phyloP scores from a whole-genome alignment of 92 coral and sea anemone species.

The Phymanthus crucifer region DNA sequence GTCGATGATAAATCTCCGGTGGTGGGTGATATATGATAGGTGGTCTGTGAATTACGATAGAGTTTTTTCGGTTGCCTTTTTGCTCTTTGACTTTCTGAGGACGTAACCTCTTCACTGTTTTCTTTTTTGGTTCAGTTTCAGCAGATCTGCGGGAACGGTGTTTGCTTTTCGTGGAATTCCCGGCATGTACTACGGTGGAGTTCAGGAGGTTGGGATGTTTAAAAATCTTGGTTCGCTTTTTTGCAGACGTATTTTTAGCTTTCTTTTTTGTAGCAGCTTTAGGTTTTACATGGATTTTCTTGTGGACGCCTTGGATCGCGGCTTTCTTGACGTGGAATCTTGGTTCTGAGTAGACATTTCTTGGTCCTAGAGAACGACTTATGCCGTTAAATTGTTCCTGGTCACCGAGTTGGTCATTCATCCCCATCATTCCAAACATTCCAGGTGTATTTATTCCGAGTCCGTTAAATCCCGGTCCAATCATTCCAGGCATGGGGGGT shows the following conservation, averaged over 20 bases:
- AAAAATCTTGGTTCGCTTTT: conserved; percentile 46
- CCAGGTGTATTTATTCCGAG: conserved; percentile 40
- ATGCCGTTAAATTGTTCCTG: conserved; percentile 24
- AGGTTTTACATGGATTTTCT: conserved; percentile 25
- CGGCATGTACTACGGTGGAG: conserved; percentile 16
- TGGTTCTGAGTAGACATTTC: conserved; percentile 38
- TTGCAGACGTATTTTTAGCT: conserved; percentile 13
- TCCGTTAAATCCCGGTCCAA: conserved; percentile 51
- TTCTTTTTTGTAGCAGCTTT: conserved; percentile 22
- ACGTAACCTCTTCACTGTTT: conserved; percentile 29
- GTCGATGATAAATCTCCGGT: conserved; percentile 98
- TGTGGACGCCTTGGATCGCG: conserved; percentile 45
- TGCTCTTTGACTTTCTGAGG: conserved; percentile 72
- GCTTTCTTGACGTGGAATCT: conserved; percentile 67
- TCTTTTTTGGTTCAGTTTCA: conserved; percentile 21
- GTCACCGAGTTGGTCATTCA: conserved; percentile 40
- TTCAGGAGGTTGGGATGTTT: conserved; percentile 50
- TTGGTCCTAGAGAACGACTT: conserved; percentile 46
- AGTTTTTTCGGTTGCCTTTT: conserved; percentile 79
- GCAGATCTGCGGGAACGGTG: conserved; percentile 51
- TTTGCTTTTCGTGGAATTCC: conserved; percentile 4
- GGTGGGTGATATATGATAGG: conserved; percentile 99
- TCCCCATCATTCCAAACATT: conserved; percentile 35
- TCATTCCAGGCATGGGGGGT: conserved; percentile 32
- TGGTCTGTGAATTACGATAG: conserved; percentile 94